phyloP scores from a whole-genome alignment of 2,113 vertebrate genomes.

The Miniopterus natalensis region DNA sequence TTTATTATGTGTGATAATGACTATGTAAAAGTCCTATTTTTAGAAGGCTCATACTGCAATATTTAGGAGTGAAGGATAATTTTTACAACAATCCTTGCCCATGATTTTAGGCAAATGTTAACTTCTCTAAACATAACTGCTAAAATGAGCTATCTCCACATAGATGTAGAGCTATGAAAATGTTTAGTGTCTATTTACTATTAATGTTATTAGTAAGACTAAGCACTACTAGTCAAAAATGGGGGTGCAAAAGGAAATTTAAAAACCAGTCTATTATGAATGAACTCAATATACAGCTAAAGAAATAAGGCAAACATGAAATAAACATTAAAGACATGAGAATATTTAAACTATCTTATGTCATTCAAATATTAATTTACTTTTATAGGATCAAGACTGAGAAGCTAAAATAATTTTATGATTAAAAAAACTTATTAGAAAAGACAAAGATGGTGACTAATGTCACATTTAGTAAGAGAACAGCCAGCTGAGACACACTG shows the following conservation, averaged over 20 bases:
- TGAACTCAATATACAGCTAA: not conserved
- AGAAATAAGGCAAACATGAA: slow-evolving; percentile 2
- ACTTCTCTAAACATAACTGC: not conserved
- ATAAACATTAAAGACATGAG: not conserved
- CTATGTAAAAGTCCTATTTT: slow-evolving; percentile 18
- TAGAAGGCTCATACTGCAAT: not conserved
- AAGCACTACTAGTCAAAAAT: not conserved
- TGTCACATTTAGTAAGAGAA: not conserved
- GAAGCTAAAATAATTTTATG: slow-evolving; percentile 34
- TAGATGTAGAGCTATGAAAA: not conserved
- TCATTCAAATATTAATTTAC: not conserved
- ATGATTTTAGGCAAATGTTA: slow-evolving; percentile 11
- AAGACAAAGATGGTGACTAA: slow-evolving; percentile 25
- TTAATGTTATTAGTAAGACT: not conserved
- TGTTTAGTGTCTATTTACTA: not conserved
- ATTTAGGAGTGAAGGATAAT: not conserved
- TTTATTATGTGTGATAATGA: not conserved
- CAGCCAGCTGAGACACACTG: not conserved
- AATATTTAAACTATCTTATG: not conserved
- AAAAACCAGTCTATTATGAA: not conserved
- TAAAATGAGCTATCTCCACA: not conserved
- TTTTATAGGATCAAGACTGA: not conserved
- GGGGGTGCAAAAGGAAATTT: not conserved
- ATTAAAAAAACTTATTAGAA: not conserved
- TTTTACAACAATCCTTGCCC: not conserved